Evolutionary conservation across 1,140 invertebrate species (phyloP).

Genomic region (Sitophilus oryzae): DNA sequence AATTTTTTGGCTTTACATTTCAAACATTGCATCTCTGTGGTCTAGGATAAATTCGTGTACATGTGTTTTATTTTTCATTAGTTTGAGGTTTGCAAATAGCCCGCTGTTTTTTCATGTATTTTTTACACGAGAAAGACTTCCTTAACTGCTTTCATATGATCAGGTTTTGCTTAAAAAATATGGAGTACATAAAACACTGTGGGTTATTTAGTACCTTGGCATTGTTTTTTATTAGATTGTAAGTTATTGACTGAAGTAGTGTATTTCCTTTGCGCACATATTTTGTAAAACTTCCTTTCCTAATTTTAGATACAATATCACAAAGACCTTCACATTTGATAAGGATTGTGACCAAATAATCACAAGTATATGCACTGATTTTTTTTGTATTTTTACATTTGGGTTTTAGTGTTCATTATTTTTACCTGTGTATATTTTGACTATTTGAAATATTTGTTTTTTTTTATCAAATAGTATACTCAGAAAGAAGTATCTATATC

Average conservation of each 20-base stretch:
- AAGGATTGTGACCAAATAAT: neutral
- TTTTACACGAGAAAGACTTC: too few species aligned
- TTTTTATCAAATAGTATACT: too few species aligned
- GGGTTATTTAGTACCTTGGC: neutral
- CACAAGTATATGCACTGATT: neutral
- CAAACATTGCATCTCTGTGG: neutral
- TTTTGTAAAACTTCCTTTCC: neutral
- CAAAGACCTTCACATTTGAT: neutral
- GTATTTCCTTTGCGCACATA: slow-evolving; percentile 6
- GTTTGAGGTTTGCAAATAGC: neutral
- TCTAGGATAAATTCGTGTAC: neutral
- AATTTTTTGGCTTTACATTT: neutral
- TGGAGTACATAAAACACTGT: neutral
- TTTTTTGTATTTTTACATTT: too few species aligned
- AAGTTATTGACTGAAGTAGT: slow-evolving; percentile 12
- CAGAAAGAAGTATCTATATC: too few species aligned
- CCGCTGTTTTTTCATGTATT: too few species aligned
- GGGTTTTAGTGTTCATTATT: too few species aligned
- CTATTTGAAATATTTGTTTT: too few species aligned
- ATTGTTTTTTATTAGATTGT: slow-evolving; percentile 5
- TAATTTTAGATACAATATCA: neutral
- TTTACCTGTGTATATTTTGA: too few species aligned
- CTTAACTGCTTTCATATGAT: too few species aligned
- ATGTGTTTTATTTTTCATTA: neutral
- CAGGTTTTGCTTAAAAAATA: too few species aligned